Conservation (phyloP, 2,888 invertebrate genomes). For the Phengaris alcon region DNA sequence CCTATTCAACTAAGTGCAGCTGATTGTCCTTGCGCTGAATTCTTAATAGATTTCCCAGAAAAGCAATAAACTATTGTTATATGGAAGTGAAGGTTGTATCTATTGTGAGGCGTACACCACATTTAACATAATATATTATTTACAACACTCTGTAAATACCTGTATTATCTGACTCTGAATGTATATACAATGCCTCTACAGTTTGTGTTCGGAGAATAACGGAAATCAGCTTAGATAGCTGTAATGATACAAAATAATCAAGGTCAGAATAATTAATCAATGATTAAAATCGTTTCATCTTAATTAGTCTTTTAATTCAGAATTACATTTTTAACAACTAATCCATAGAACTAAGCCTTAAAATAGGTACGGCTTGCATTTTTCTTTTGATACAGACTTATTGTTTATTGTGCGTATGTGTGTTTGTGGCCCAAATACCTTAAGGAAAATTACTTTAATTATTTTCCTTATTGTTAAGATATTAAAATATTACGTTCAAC, state of each 20-base stretch:
- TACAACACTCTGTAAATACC: conserved; percentile 25
- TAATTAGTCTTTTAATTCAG: background rate
- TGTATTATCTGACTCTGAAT: conserved; percentile 10
- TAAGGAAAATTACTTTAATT: too few species aligned
- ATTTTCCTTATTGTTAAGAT: too few species aligned
- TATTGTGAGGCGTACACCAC: conserved; percentile 34
- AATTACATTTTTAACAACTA: background rate
- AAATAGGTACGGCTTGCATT: background rate
- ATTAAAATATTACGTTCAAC: too few species aligned
- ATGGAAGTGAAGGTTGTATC: conserved; percentile 42
- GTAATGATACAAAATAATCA: background rate
- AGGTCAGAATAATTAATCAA: conserved; percentile 6
- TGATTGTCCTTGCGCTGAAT: conserved; percentile 70
- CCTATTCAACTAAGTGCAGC: conserved; percentile 64
- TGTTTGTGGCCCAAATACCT: too few species aligned
- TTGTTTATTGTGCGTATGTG: too few species aligned
- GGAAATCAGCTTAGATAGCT: conserved; percentile 15
- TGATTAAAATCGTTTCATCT: background rate
- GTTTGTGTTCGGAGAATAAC: conserved; percentile 23
- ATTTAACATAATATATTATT: conserved; percentile 30
- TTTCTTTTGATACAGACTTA: too few species aligned
- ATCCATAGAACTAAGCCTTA: too few species aligned
- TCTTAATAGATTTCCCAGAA: conserved; percentile 62
- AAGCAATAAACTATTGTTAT: conserved; percentile 48
- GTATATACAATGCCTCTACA: conserved; percentile 10